These are phyloP conservation scores for Drosophila obscura DNA, from an alignment of 1,140 invertebrate species.

Conservation along the genomic window DNA sequence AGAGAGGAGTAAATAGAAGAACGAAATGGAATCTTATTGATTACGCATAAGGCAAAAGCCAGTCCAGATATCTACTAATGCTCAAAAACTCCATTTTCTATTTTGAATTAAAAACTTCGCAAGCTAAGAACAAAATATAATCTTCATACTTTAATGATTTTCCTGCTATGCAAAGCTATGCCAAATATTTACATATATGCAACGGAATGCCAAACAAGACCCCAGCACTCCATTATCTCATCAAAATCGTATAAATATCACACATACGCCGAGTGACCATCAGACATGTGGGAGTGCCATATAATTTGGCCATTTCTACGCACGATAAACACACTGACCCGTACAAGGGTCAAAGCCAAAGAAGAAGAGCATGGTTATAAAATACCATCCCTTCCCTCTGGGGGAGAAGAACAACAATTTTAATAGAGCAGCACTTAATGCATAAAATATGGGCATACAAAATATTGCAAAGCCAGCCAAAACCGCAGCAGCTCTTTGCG, in stretches of 20 bases:
- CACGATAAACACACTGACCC: slow-evolving; percentile 45
- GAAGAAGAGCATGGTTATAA: slow-evolving; percentile 14
- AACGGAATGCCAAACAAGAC: too few species aligned
- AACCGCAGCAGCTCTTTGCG: slow-evolving; percentile 10
- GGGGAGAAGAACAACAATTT: slow-evolving; percentile 50
- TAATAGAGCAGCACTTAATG: slow-evolving; percentile 75
- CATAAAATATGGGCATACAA: slow-evolving; percentile 71
- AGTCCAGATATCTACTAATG: too few species aligned
- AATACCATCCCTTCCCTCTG: slow-evolving; percentile 4
- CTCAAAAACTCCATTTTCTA: background rate
- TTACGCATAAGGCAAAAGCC: too few species aligned
- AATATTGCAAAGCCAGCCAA: slow-evolving; percentile 26
- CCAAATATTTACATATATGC: background rate
- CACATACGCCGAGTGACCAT: slow-evolving; percentile 43
- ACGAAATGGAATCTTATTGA: background rate
- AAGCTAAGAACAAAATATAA: background rate
- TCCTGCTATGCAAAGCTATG: background rate
- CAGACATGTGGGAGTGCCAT: slow-evolving; percentile 45
- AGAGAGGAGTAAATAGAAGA: background rate
- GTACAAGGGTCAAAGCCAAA: slow-evolving; percentile 29
- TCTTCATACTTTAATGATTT: background rate
- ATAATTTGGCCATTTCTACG: slow-evolving; percentile 58
- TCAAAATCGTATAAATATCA: slow-evolving; percentile 67
- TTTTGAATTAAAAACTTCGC: slow-evolving; percentile 2
- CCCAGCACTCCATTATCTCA: slow-evolving; percentile 17